Conservation (phyloP, 2,113 vertebrate species). For the Notothenia rossii region DNA sequence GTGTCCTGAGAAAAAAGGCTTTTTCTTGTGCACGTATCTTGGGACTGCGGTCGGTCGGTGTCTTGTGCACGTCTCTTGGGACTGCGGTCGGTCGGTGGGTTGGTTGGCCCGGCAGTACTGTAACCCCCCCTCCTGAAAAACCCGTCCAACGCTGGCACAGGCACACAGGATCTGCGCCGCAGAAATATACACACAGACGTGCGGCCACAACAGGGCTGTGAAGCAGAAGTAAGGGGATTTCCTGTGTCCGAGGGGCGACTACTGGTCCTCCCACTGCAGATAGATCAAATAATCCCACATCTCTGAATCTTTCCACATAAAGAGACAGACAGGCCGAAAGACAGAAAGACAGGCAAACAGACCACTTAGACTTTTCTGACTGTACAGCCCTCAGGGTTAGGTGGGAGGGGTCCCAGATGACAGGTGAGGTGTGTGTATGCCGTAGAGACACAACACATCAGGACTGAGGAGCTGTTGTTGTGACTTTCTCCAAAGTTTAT, state of each 20-base stretch:
- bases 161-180: conserved; percentile 61
- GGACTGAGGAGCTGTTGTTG: neutral
- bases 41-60: conserved; percentile 44
- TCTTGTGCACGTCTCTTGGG: too few relatives aligned
- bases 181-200: conserved; percentile 70
- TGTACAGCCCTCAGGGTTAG: conserved; percentile 25
- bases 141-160: conserved; percentile 55
- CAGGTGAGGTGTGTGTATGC: neutral
- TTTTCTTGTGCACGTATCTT: conserved; percentile 52
- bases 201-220: conserved; percentile 67
- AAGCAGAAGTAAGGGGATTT: conserved; percentile 80
- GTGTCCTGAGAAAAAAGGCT: conserved; percentile 69
- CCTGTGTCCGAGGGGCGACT: conserved; percentile 63
- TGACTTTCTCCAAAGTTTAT: conserved; percentile 1
- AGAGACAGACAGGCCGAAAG: conserved; percentile 10
- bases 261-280: conserved; percentile 54
- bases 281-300: conserved; percentile 53
- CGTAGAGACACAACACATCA: neutral
- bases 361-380: neutral
- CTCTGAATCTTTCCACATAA: conserved; percentile 35
- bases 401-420: neutral
- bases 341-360: too few relatives aligned
- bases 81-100: conserved; percentile 1
- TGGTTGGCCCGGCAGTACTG: conserved; percentile 18
- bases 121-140: conserved; percentile 35